phyloP scores from a whole-genome alignment of 2,113 vertebrate genomes.

The Scomber scombrus region DNA sequence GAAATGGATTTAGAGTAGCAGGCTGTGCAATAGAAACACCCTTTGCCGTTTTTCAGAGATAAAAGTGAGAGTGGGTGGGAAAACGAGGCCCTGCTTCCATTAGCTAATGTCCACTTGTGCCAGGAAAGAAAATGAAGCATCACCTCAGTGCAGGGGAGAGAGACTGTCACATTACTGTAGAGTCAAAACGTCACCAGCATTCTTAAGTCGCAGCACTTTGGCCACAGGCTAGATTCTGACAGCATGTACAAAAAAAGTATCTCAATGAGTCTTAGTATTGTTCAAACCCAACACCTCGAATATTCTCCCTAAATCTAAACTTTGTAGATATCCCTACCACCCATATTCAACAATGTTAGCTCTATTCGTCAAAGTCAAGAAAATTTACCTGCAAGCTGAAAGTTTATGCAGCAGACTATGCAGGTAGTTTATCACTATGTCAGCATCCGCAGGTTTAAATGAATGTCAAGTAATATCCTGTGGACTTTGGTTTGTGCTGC shows the following conservation, averaged over 20 bases:
- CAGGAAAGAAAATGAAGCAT: constrained; percentile 73
- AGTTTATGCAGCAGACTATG: constrained; percentile 21
- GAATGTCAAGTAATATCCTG: constrained; percentile 1
- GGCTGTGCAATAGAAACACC: constrained; percentile 68
- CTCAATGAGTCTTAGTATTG: background rate
- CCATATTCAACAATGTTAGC: constrained; percentile 9
- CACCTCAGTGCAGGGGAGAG: constrained; percentile 37
- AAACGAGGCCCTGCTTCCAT: constrained; percentile 79
- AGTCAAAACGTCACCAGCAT: constrained; percentile 32
- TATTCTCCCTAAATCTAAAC: background rate
- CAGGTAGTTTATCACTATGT: constrained; percentile 9
- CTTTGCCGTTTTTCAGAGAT: constrained; percentile 65
- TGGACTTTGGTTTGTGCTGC: constrained; percentile 27
- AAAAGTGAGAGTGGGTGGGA: constrained; percentile 68
- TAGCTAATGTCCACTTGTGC: constrained; percentile 86
- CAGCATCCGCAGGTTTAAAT: constrained; percentile 28
- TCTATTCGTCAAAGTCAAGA: constrained; percentile 35
- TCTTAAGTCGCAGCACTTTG: constrained; percentile 51
- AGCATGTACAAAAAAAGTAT: constrained; percentile 7
- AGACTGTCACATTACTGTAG: constrained; percentile 28
- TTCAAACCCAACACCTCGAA: background rate
- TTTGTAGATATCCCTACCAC: constrained; percentile 7
- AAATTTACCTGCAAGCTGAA: constrained; percentile 1
- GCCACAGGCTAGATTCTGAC: background rate
- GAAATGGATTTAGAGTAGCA: constrained; percentile 85